Base-by-base conservation (phyloP, 2,888 invertebrate species). In the Meganola albula region DNA sequence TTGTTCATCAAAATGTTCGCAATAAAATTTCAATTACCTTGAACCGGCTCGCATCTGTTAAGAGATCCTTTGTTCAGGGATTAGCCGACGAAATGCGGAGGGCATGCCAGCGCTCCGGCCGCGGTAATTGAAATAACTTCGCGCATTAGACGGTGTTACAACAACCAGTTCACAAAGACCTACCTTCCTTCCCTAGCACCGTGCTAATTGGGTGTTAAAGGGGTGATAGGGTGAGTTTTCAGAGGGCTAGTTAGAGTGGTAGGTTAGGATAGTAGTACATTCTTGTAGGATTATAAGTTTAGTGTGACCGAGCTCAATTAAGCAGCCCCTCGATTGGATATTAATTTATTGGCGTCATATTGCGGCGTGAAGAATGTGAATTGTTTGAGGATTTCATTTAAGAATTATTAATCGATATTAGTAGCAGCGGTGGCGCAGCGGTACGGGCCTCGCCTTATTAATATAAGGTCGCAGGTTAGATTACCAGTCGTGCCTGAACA, bases 1-100 rank as follows among this genome's bases (percentile, higher is more conserved):
- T 5, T n/a, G 20, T 20, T 20, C 54, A 58, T 56, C 58, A 55
- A 54, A 62, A 58, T 48, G 46, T 32, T 59, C 53, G 68, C 72
- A 69, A 74, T 74, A 74, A 73, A 72, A 67, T 69, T 71, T 63
- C 68, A 66, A 69, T 69, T 71, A 68, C 61, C 60, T 49, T 44
- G 49, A 48, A 54, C 49, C 55, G 51, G 58, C 48, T 45, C 35
- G 47, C 57, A 45, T 48, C 52, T 52, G 52, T 60, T 66, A 59
- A 54, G 60, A 64, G 63, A 39, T 51, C 70, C 51, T 67, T 73
- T 71, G 72, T 72, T 59, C 37, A 49, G 38, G 74, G 75, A 74
- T 74, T 72, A 75, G 66, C 70, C 55, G 59, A 44, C 63, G 38
- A 56, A 53, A 55, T 48, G 62, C 51, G 59, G 55, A 55, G 59